Conservation (phyloP, 2,797 vertebrate genomes). For the Delichon dasypus region DNA sequence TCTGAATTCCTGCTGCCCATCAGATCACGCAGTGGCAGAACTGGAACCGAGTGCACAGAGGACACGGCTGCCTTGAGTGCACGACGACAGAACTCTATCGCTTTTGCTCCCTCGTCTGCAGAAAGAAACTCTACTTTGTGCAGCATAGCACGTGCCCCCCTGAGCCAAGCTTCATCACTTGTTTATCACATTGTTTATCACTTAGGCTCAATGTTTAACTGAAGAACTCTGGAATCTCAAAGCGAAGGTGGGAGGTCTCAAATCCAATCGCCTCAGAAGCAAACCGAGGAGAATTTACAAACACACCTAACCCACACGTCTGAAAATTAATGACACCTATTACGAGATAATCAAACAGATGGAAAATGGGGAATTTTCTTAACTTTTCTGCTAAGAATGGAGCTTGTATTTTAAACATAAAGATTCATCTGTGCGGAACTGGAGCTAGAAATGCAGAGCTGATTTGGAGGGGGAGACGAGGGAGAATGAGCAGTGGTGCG, state of each 20-base stretch:
- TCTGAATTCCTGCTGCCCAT: background rate
- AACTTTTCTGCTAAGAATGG: background rate
- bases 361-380: background rate
- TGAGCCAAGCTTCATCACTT: background rate
- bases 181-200: background rate
- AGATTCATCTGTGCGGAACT: background rate
- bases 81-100: background rate
- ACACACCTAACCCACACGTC: background rate
- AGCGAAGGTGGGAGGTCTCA: background rate
- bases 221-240: background rate
- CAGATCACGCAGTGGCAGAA: background rate
- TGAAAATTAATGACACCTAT: background rate
- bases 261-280: background rate
- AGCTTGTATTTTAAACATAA: background rate
- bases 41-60: background rate
- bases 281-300: background rate
- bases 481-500: background rate
- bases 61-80: background rate
- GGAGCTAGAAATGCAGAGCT: background rate
- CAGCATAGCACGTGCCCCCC: fast-evolving
- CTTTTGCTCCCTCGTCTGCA: background rate
- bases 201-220: background rate
- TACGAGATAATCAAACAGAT: background rate
- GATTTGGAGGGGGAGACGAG: fast-evolving
- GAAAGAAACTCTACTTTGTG: background rate